Evolutionary conservation across 2,888 invertebrate species (phyloP).

Genomic region (Brenthis hecate): DNA sequence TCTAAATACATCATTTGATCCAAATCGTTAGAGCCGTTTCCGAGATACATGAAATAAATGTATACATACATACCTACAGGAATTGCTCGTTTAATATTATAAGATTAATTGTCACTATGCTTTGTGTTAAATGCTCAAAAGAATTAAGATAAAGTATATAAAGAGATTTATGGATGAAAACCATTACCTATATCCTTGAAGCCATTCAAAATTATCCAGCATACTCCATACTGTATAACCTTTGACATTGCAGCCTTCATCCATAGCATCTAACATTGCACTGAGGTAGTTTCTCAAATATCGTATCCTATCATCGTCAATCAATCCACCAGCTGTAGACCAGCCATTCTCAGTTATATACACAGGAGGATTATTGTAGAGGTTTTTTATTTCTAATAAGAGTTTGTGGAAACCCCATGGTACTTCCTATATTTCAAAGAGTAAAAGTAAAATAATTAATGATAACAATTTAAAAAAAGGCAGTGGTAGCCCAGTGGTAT

Average conservation of each 20-base stretch:
- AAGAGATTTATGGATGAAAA: not conserved
- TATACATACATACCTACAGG: too few species aligned
- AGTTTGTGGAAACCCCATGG: constrained; percentile 84
- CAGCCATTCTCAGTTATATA: constrained; percentile 84
- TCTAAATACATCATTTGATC: too few species aligned
- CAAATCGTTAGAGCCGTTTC: too few species aligned
- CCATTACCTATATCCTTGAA: constrained; percentile 66
- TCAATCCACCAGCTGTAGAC: constrained; percentile 69
- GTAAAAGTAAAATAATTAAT: constrained; percentile 5
- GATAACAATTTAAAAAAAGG: too few species aligned
- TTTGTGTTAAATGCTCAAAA: too few species aligned
- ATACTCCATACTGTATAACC: constrained; percentile 84
- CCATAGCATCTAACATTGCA: constrained; percentile 70
- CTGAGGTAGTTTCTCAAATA: constrained; percentile 70
- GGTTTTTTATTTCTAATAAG: constrained; percentile 71
- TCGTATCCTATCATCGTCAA: constrained; percentile 73
- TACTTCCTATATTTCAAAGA: constrained; percentile 61
- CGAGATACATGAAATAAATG: too few species aligned
- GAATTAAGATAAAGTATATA: too few species aligned
- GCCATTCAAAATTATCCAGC: constrained; percentile 86
- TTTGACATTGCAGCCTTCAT: constrained; percentile 71
- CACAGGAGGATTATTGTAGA: constrained; percentile 81
- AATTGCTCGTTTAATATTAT: too few species aligned
- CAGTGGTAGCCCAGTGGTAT: too few species aligned
- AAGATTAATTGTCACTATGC: too few species aligned